These are phyloP conservation scores for Rhagonycha fulva DNA, from an alignment of 2,888 invertebrate genomes.

Conservation along the genomic window DNA sequence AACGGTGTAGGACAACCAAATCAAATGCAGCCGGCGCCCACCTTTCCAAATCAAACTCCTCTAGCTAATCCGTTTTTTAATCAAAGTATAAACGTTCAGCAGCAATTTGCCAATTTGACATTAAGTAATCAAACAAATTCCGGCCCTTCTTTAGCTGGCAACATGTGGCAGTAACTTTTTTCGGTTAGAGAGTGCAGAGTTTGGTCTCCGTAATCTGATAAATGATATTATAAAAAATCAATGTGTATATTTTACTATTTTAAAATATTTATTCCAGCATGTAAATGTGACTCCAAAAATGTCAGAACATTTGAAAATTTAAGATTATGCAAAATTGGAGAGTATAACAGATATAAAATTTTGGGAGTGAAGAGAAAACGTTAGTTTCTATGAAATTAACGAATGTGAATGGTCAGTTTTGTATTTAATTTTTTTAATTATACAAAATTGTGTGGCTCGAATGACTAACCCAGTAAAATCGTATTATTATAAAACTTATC, in stretches of 20 bases:
- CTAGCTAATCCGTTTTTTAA: slow-evolving; percentile 49
- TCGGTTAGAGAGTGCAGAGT: background rate
- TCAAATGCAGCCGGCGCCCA: slow-evolving; percentile 22
- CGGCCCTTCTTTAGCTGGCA: slow-evolving; percentile 43
- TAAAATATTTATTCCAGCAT: background rate
- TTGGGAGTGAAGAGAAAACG: background rate
- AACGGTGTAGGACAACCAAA: slow-evolving; percentile 17
- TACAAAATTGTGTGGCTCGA: background rate
- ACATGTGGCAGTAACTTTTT: slow-evolving; percentile 52
- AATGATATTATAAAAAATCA: slow-evolving; percentile 10
- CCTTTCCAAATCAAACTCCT: slow-evolving; percentile 29
- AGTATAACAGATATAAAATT: background rate
- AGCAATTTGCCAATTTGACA: slow-evolving; percentile 59
- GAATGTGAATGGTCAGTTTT: background rate
- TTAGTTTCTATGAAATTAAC: background rate
- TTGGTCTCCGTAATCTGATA: slow-evolving; percentile 1
- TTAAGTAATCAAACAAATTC: slow-evolving; percentile 43
- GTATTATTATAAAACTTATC: background rate
- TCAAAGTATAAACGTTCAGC: slow-evolving; percentile 49
- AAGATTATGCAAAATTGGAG: background rate
- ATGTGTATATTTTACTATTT: slow-evolving; percentile 15
- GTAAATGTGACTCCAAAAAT: background rate
- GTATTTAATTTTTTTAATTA: background rate
- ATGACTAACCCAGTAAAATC: background rate
- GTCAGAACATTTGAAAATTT: background rate